Conservation (phyloP, 64 coral and sea anemone species). For the Pocillopora verrucosa region DNA sequence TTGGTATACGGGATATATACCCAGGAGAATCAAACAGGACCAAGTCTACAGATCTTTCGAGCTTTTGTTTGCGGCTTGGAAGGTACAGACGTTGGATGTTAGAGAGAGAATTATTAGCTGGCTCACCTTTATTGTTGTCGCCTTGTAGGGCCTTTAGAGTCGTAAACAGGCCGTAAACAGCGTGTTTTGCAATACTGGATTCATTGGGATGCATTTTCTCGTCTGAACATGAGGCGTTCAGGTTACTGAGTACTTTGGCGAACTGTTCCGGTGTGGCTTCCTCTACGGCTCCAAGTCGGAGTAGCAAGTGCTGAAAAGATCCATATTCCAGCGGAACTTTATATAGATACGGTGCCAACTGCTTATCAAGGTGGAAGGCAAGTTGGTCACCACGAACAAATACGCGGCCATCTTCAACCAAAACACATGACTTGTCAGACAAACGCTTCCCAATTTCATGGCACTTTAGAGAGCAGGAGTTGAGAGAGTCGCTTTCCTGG, state of each 20-base stretch:
- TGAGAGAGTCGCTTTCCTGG: neutral
- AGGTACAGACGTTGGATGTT: conserved; percentile 51
- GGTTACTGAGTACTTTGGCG: conserved; percentile 54
- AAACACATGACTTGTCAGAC: conserved; percentile 34
- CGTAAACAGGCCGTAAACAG: conserved; percentile 61
- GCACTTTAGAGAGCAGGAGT: neutral
- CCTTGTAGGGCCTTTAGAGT: conserved; percentile 34
- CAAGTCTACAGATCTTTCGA: conserved; percentile 53
- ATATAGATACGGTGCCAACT: conserved; percentile 78
- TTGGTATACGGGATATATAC: neutral
- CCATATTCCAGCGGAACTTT: conserved; percentile 77
- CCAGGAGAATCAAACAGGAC: conserved; percentile 52
- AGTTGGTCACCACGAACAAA: conserved; percentile 79
- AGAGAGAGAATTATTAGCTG: neutral
- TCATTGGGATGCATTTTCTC: conserved; percentile 70
- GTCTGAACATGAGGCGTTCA: conserved; percentile 39
- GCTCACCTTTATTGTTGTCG: neutral
- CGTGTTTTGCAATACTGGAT: conserved; percentile 49
- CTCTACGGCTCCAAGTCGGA: conserved; percentile 78
- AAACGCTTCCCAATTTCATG: neutral
- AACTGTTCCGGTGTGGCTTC: conserved; percentile 72
- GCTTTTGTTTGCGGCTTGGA: conserved; percentile 38
- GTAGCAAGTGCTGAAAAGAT: conserved; percentile 71
- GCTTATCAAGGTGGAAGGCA: conserved; percentile 48
- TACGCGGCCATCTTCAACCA: conserved; percentile 82